phyloP scores from a whole-genome alignment of 2,888 invertebrate genomes.

The Bembecia ichneumoniformis region DNA sequence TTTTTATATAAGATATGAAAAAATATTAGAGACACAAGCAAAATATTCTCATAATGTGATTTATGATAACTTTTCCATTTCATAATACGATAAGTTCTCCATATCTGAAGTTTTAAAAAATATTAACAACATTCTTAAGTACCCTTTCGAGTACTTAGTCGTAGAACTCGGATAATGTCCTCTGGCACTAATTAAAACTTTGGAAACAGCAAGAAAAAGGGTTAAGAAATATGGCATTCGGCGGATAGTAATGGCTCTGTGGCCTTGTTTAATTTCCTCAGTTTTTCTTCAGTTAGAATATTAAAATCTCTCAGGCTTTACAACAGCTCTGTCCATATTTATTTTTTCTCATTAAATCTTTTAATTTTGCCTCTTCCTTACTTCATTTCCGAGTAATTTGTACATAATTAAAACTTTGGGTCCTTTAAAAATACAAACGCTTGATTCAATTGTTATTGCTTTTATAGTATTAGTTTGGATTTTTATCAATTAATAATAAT shows the following conservation, averaged over 20 bases:
- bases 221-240: conserved; percentile 63
- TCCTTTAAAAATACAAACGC: background rate
- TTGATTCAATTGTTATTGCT: too few species aligned
- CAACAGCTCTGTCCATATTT: conserved; percentile 1
- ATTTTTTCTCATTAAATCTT: background rate
- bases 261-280: conserved; percentile 50
- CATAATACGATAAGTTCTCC: too few species aligned
- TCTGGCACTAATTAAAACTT: conserved; percentile 71
- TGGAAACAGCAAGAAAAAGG: conserved; percentile 58
- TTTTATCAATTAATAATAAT: too few species aligned
- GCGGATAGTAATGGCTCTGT: conserved; percentile 55
- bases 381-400: background rate
- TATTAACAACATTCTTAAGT: too few species aligned
- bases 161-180: conserved; percentile 62
- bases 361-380: background rate
- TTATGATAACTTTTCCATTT: too few species aligned
- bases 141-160: background rate
- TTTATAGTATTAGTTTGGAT: too few species aligned
- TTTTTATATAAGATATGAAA: too few species aligned
- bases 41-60: too few species aligned
- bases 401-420: background rate
- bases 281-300: conserved; percentile 54
- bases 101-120: too few species aligned
- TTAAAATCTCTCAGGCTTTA: conserved; percentile 20
- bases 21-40: too few species aligned